These are phyloP conservation scores for Raphicerus campestris DNA, from an alignment of 2,113 vertebrate genomes.

Conservation along the genomic window DNA sequence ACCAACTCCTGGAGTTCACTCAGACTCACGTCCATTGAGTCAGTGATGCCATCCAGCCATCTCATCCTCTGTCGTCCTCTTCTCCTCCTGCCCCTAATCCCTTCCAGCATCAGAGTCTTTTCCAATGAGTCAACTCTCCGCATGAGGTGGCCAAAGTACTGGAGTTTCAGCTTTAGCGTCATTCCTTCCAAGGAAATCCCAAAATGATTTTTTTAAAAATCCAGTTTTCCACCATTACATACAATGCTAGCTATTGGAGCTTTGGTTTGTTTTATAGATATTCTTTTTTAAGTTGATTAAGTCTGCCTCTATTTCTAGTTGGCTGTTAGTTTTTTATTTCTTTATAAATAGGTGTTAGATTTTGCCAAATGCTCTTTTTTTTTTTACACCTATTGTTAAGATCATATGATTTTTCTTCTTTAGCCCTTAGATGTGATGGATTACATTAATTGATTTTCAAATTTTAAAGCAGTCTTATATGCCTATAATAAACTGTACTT, in stretches of 20 bases:
- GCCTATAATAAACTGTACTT: neutral
- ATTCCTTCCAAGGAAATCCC: too few relatives aligned
- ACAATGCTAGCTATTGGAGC: neutral
- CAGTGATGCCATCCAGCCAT: too few relatives aligned
- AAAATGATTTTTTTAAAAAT: neutral
- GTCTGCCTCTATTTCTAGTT: neutral
- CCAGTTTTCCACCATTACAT: neutral
- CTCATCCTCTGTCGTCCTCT: too few relatives aligned
- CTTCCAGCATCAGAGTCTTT: too few relatives aligned
- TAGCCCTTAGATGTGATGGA: neutral
- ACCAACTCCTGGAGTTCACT: too few relatives aligned
- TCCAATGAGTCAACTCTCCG: too few relatives aligned
- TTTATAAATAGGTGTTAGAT: neutral
- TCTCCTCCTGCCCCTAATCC: too few relatives aligned
- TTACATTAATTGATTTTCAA: neutral
- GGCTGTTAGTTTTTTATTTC: neutral
- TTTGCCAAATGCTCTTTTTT: constrained; percentile 6
- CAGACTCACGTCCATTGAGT: too few relatives aligned
- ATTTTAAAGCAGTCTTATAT: neutral
- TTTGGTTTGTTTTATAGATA: neutral
- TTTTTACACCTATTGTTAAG: neutral
- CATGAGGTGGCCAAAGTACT: too few relatives aligned
- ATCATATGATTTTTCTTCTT: neutral
- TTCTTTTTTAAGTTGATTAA: neutral
- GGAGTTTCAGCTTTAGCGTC: too few relatives aligned